Base-by-base conservation (phyloP, 2,113 vertebrate genomes). In the Pterocles gutturalis region DNA sequence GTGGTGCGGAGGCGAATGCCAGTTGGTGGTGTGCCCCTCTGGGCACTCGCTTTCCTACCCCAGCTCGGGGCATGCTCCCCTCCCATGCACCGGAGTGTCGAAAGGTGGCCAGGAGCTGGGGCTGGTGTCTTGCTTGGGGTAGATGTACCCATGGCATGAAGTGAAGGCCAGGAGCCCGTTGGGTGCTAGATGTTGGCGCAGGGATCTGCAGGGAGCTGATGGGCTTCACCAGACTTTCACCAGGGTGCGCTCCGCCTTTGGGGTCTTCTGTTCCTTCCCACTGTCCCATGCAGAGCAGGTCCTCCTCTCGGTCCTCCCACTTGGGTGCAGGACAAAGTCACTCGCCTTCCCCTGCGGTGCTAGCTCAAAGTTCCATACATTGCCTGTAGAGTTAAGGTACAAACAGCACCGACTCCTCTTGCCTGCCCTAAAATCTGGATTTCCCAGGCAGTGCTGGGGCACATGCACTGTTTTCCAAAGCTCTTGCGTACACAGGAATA, bases 1-100 rank as follows among this genome's bases (percentile, higher is more conserved):
- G 97, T 91, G 81, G 55, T 45, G 18, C 13, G n/a, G 96, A 88
- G 92, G 96, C 49, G 48, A 82, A 77, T 93, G 93, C 96, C 94
- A 96, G 84, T 73, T 97, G 97, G 95, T 96, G 66, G 13, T 0
- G 10, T 11, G 38, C 72, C 60, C 70, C 55, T 36, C 48, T 0
- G n/a, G 73, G 93, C 43, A 38, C 87, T 80, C 16, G 7, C 28
- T 91, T 76, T 61, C 79, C 78, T 69, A 5, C 48, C 64, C 82
- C 25, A 18, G 60, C n/a, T 83, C 11, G 15, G 75, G 85, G 11
- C 29, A 29, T 9, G 34, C 34, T 91, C 83, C 87, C 38, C 93
- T 83, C 57, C 29, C 15, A 82, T n/a, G 66, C 85, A 13, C 64
- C 16, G 21, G 4, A 73, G 25, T n/a, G 41, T 24, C 62, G 29